Evolutionary conservation across 2,113 vertebrate species (phyloP).

Genomic region (Hystrix cristata): DNA sequence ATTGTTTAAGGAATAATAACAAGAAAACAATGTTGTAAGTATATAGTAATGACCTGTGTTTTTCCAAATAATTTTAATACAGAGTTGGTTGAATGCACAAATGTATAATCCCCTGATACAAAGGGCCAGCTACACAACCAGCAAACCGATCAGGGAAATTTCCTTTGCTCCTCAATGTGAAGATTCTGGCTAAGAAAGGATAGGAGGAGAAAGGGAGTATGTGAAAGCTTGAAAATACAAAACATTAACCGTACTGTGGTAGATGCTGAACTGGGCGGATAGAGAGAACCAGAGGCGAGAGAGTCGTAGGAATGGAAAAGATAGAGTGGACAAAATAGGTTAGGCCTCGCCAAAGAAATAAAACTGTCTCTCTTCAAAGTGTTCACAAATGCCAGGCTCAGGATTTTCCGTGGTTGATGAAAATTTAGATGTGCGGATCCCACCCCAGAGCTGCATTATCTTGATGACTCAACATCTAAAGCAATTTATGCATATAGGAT

Average conservation of each 20-base stretch:
- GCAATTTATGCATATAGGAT: background rate
- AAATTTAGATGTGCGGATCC: background rate
- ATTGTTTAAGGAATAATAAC: background rate
- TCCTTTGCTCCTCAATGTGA: background rate
- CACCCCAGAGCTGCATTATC: background rate
- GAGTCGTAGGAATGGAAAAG: rapidly evolving
- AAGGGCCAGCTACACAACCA: background rate
- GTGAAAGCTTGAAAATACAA: background rate
- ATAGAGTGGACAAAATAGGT: background rate
- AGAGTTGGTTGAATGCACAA: background rate
- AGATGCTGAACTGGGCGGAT: background rate
- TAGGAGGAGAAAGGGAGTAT: background rate
- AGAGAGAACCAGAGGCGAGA: background rate
- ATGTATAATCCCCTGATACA: background rate
- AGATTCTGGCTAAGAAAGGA: background rate
- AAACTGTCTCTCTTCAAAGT: background rate
- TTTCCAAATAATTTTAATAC: background rate
- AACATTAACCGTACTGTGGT: background rate
- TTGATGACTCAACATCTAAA: constrained; percentile 7
- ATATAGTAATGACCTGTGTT: background rate
- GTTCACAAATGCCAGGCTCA: background rate
- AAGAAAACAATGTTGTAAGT: background rate
- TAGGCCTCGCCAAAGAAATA: background rate
- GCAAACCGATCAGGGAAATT: background rate
- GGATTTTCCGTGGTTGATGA: background rate